Percentiles rank a stretch among this genome's conserved stretches.
Conservation (phyloP, 1,140 invertebrate species). For the Eupristina koningsbergeri region DNA sequence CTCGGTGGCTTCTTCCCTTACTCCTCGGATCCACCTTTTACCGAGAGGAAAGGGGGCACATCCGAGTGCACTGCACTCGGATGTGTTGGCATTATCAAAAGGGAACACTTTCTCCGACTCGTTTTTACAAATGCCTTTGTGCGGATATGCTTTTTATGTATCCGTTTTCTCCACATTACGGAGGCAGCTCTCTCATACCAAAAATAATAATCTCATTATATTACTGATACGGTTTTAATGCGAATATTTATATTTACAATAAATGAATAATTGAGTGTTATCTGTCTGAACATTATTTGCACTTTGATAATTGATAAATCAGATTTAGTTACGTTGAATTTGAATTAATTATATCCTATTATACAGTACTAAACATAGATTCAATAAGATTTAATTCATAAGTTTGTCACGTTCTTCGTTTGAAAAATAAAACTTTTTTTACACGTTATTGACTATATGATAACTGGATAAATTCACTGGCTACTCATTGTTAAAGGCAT, state of each 20-base stretch:
- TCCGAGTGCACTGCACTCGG: background rate
- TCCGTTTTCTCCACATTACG: background rate
- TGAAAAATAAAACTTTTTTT: constrained; percentile 32
- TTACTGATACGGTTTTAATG: too few relatives aligned
- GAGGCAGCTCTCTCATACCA: too few relatives aligned
- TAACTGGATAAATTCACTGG: constrained; percentile 29
- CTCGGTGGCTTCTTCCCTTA: background rate
- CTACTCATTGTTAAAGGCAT: constrained; percentile 21
- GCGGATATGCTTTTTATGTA: too few relatives aligned
- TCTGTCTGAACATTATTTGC: background rate
- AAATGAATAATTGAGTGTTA: too few relatives aligned
- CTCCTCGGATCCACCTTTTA: background rate
- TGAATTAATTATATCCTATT: background rate
- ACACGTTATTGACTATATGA: constrained; percentile 28
- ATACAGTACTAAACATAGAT: background rate
- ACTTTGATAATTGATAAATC: constrained; percentile 1
- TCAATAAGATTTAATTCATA: constrained; percentile 10
- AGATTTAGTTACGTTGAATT: background rate
- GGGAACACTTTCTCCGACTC: constrained; percentile 34
- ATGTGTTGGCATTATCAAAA: constrained; percentile 16
- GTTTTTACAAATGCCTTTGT: background rate
- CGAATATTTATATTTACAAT: too few relatives aligned
- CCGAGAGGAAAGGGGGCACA: background rate
- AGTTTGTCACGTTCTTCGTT: background rate
- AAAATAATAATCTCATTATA: background rate